Conservation (phyloP, 2,797 vertebrate genomes). For the Acanthiza pusilla region DNA sequence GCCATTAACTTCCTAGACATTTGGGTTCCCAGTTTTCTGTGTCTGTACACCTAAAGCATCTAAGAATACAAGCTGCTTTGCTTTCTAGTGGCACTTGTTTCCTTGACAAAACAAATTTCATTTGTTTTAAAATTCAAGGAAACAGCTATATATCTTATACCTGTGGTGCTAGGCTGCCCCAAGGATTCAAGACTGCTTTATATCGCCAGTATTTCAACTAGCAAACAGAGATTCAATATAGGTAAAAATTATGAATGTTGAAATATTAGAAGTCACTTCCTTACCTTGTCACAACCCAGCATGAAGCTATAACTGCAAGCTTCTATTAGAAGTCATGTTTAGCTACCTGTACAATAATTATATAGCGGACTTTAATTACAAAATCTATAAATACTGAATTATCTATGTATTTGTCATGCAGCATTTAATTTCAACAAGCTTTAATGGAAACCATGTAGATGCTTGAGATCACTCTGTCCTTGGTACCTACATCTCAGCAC, state of each 20-base stretch:
- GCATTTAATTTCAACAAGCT: neutral
- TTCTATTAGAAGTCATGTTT: neutral
- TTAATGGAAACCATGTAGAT: neutral
- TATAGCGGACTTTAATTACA: neutral
- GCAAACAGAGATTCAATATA: neutral
- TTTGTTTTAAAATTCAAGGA: neutral
- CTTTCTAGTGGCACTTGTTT: neutral
- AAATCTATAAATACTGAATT: neutral
- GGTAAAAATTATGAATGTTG: neutral
- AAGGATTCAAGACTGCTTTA: neutral
- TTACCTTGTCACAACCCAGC: neutral
- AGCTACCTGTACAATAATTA: neutral
- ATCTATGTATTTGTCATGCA: neutral
- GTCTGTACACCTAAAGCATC: neutral
- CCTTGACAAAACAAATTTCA: neutral
- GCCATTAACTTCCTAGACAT: neutral
- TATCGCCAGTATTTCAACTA: neutral
- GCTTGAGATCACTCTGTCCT: neutral
- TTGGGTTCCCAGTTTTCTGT: neutral
- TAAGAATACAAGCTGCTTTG: neutral
- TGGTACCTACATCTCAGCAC: neutral
- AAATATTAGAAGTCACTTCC: neutral
- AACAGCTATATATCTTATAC: neutral
- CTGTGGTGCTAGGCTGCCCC: neutral
- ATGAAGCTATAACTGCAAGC: neutral